Evolutionary conservation across 2,888 invertebrate genomes (phyloP), one percentile per base, ranked within the genome.

Genomic region (Mallateleia sp.): DNA sequence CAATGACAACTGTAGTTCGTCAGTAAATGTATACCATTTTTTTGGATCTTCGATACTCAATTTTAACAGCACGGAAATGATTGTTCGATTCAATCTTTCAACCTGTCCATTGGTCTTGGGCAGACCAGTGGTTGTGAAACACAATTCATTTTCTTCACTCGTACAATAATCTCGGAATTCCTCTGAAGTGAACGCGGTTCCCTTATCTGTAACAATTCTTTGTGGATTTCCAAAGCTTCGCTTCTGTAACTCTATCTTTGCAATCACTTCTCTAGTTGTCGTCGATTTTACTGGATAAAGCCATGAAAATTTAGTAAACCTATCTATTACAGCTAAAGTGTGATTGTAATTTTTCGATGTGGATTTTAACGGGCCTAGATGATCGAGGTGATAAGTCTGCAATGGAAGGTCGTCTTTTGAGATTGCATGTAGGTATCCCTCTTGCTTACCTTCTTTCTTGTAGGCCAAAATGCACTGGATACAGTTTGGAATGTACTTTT

Each of bases 341-440:
- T 83, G 64, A 8, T 77, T 67, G 28, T 67, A 83, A 32, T 52
- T 77, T 42, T 83, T 77, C 15, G 66, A 58, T 15, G 77, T 83
- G 0, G 77, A 47, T n/a, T 25, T 47, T 24, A 80, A 42, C 2
- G 78, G 78, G 3, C 78, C 67, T 2, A 78, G 24, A 20, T 78
- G 78, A 50, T 78, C 78, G 7, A 80, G 25, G 20, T 85, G 79
- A 52, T 74, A 85, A 1, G 74, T 79, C 1, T 64, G 60, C 7
- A 85, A 50, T 14, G 83, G 87, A 4, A 42, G 0, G 8, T 42
- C 66, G 25, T 56, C 67, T 24, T 84, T 85, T 6, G n/a, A n/a
- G 20, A 87, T 22, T 22, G 77, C 81, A 80, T 85, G 64, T n/a
- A 87, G 42, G 15, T 50, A 77, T 34, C 85, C 82, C 24, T 81